Evolutionary conservation across 2,113 vertebrate genomes (phyloP), one percentile per base, ranked within the genome.

Genomic region (Thermophis baileyi): DNA sequence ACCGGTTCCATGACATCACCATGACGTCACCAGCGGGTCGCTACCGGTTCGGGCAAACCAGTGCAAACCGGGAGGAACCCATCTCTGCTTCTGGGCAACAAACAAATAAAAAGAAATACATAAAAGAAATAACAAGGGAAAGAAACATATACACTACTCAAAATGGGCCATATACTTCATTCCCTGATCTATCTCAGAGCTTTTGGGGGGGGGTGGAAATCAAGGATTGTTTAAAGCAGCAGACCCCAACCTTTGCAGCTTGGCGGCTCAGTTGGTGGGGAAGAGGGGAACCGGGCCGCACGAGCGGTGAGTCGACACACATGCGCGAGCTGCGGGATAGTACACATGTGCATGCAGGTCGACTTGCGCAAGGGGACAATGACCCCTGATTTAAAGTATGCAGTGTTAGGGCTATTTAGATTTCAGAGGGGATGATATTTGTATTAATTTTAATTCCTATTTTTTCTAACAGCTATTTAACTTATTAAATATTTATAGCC

Each of bases 391-490:
- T 60, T 60, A 60, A 60, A 60, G 3, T 27, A 27, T 81, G 74
- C 35, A 44, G 35, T 40, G 35, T 40, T 20, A 40, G 18, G 6
- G 69, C 16, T 18, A 8, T 40, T 81, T 12, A 81, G 16, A 40
- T 6, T 6, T 20, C n/a, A 7, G 12, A 40, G 69, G 69, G 18
- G 35, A 74, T 81, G 24, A 22, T 86, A 25, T 22, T 10, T 53
- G 86, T 27, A 3, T 0, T 0, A 16, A 85, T 35, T 7, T 85
- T 35, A 49, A 12, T 25, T 4, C 7, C 18, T 18, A 8, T 92
- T 94, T 49, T 60, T 47, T 55, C 0, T 0, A 63, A 81, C 74
- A 81, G 74, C 35, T 81, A 18, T 44, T 81, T 40, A 81, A 40
- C 74, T 81, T 40, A 44, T 81, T 81, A 40, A 81, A 81, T 81